A percentile compares a stretch with the other conserved stretches of the same genome.
These are phyloP conservation scores for Drosophila pseudotakahashii DNA, from an alignment of 2,888 invertebrate genomes.

Conservation along the genomic window DNA sequence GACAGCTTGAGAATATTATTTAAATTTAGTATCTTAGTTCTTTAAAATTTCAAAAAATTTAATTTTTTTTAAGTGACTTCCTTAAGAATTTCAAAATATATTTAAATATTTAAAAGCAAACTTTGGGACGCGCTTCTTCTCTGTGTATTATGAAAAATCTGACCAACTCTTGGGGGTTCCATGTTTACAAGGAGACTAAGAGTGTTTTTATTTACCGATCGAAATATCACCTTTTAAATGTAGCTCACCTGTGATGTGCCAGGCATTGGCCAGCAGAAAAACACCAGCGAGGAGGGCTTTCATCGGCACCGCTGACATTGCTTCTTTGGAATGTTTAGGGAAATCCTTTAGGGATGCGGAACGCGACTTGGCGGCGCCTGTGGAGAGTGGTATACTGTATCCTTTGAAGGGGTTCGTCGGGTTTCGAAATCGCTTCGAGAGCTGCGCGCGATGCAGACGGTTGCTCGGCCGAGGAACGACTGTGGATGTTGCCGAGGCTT, in stretches of 20 bases:
- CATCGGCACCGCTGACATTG: constrained; percentile 62
- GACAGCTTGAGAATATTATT: too few species aligned
- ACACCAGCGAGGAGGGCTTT: constrained; percentile 65
- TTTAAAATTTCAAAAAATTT: too few species aligned
- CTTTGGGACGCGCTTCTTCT: neutral
- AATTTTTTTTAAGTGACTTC: too few species aligned
- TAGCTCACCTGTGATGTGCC: constrained; percentile 68
- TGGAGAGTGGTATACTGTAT: constrained; percentile 37
- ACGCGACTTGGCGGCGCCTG: constrained; percentile 68
- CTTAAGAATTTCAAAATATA: neutral
- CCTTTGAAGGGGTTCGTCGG: constrained; percentile 33
- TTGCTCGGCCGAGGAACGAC: constrained; percentile 68
- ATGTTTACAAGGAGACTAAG: constrained; percentile 34
- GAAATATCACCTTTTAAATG: neutral
- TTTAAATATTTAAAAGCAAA: neutral
- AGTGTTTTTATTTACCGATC: constrained; percentile 28
- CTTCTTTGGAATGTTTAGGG: constrained; percentile 18
- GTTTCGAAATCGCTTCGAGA: constrained; percentile 22
- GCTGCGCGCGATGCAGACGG: constrained; percentile 73
- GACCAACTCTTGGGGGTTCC: neutral
- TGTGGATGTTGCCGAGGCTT: constrained; percentile 63
- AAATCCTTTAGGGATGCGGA: constrained; percentile 38
- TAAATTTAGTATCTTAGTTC: too few species aligned
- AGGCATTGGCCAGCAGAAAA: constrained; percentile 65
- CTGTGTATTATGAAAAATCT: neutral